Percentiles rank a stretch among this genome's conserved stretches.
Evolutionary conservation across 2,888 invertebrate species (phyloP).

Genomic region (Scrobipalpa costella): DNA sequence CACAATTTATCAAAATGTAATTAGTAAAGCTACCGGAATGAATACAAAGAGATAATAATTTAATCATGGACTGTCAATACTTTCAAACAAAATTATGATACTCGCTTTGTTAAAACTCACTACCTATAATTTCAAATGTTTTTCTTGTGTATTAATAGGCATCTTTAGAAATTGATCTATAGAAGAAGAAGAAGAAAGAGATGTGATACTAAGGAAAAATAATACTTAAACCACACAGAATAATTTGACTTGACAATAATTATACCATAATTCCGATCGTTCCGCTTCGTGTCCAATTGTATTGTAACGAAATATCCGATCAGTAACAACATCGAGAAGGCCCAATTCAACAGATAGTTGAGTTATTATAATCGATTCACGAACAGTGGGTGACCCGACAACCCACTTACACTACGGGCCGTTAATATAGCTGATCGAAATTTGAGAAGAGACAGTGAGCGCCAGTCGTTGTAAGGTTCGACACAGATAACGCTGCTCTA

Average conservation of each 20-base stretch:
- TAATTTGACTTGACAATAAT: no score
- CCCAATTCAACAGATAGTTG: slow-evolving; percentile 62
- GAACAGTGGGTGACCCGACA: slow-evolving; percentile 43
- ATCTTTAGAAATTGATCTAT: no score
- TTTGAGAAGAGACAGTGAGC: no score
- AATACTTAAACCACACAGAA: no score
- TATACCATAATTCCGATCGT: neutral
- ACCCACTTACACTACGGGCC: no score
- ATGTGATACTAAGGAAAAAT: no score
- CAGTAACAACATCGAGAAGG: slow-evolving; percentile 1
- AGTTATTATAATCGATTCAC: slow-evolving; percentile 58
- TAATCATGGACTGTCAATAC: neutral
- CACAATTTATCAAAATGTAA: slow-evolving; percentile 3
- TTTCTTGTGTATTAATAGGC: no score
- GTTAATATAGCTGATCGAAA: no score
- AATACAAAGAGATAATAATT: neutral
- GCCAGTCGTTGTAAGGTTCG: no score
- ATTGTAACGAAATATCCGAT: neutral
- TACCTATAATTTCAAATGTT: no score
- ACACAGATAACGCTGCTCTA: no score
- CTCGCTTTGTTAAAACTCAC: neutral
- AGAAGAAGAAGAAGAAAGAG: no score
- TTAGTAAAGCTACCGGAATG: neutral
- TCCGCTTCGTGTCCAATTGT: neutral
- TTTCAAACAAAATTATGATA: neutral